phyloP scores from a whole-genome alignment of 1,140 invertebrate species.

The Trichogramma pretiosum region DNA sequence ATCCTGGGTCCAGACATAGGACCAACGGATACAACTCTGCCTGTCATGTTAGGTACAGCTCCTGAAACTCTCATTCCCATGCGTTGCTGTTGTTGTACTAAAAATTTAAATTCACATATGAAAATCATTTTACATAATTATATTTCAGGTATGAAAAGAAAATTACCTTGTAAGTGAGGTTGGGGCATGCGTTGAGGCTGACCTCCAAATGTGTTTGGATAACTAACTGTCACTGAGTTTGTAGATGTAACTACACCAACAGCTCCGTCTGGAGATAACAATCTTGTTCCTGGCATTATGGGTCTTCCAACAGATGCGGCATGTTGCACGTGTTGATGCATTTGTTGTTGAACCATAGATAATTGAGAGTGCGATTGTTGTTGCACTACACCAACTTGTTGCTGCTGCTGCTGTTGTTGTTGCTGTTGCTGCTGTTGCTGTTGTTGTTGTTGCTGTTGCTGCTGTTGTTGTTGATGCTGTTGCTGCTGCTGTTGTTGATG shows the following conservation, averaged over 20 bases:
- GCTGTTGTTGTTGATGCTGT: constrained; percentile 15
- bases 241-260: constrained; percentile 56
- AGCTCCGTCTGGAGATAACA: constrained; percentile 55
- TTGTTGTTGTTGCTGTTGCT: constrained; percentile 22
- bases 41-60: constrained; percentile 35
- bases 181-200: constrained; percentile 38
- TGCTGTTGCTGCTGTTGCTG: constrained; percentile 13
- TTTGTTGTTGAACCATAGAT: constrained; percentile 41
- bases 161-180: constrained; percentile 37
- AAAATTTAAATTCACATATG: not conserved
- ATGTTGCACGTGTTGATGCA: constrained; percentile 54
- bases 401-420: constrained; percentile 7
- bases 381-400: too few relatives aligned
- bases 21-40: constrained; percentile 38
- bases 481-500: constrained; percentile 23
- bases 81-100: constrained; percentile 30
- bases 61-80: constrained; percentile 36
- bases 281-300: constrained; percentile 51
- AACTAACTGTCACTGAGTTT: constrained; percentile 54
- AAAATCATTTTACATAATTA: constrained; percentile 1
- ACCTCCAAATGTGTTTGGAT: constrained; percentile 46
- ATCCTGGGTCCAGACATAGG: constrained; percentile 42
- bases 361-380: constrained; percentile 33
- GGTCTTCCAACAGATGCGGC: constrained; percentile 52
- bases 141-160: too few relatives aligned